Evolutionary conservation across 2,113 vertebrate species (phyloP), one percentile per base, ranked within the genome.

Genomic region (Phodopus roborovskii): DNA sequence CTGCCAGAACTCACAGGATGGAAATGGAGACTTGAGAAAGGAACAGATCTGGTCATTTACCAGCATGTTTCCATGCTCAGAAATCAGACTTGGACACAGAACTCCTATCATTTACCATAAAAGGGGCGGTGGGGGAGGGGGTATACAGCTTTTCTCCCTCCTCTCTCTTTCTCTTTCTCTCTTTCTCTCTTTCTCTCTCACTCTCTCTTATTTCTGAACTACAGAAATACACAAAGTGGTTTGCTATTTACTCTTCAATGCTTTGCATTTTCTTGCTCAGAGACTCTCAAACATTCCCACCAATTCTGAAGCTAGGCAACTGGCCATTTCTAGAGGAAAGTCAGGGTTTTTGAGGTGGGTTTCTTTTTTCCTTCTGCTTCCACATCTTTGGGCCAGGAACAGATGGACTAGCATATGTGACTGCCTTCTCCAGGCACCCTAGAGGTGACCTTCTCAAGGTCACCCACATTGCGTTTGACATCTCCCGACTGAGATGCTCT

Each of bases 361-460:
- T 62, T 87, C 73, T 84, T 79, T 62, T 75, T 36, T 71, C 88
- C 15, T 28, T 78, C 0, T 62, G 87, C 24, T 22, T 60, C 73
- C 60, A 62, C 66, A 48, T 42, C 53, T 95, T 84, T 64, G 71
- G 53, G 91, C 9, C 58, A 0, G 0, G 0, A 26, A 62, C 58
- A 60, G 12, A 13, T 0, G 0, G 64, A 8, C 1, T 3, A 20
- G 9, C 45, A 0, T 71, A 75, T 17, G 56, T 94, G 75, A 58
- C 48, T 60, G 84, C 70, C 15, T 60, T 73, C 3, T 73, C 70
- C 26, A 26, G 74, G 74, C 28, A 20, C 84, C 36, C 81, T 62
- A 64, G 84, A 2, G 12, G 74, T 56, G 91, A 78, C 74, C 42
- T 89, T 48, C 70, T 94, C 78, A 86, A 92, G 94, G 96, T 71